Evolutionary conservation across 1,140 invertebrate species (phyloP), one percentile per base, ranked within the genome.

Genomic region (Euwallacea fornicatus): DNA sequence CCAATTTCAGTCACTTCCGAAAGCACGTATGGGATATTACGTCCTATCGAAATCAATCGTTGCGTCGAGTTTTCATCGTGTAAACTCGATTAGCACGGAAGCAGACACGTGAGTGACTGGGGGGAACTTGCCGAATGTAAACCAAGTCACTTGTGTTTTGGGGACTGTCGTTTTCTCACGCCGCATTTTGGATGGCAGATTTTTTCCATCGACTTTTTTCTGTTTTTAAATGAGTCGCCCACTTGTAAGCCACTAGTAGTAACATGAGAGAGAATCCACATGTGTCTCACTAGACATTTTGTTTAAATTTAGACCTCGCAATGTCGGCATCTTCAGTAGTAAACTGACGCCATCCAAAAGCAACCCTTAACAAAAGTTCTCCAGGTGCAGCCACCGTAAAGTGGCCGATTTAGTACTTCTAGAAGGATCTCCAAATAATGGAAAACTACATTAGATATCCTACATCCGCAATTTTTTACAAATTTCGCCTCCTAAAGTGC

Each of bases 391-490:
- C 16, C 8, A 15, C 8, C 13, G 16, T 16, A 58, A 50, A 50
- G 46, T 50, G 9, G 46, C 46, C 46, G 46, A 50, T 58, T 16
- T 58, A 58, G 21, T 13, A 50, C 13, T 16, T 58, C 55, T 58
- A n/a, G 3, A 58, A 58, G 55, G 55, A 58, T 10, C 9, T 58
- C 10, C 8, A 10, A 58, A 58, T 33, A 58, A 58, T 58, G 21
- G 55, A 16, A 58, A 16, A 58, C 55, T 58, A 58, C 55, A 16
- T 58, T 58, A 58, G 55, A 16, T 58, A 58, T 9, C 10, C 55
- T 58, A 58, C 55, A 58, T 58, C 55, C 55, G 55, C 55, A 58
- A 13, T 58, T 58, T 58, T 33, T 58, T 58, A 58, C 55, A 58
- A 58, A 10, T 13, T 21, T 58, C 9, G 16, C 55, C 55, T 58